A percentile compares a stretch with the other conserved stretches of the same genome.
Conservation (phyloP, 2,113 vertebrate genomes). For the Morone chrysops region DNA sequence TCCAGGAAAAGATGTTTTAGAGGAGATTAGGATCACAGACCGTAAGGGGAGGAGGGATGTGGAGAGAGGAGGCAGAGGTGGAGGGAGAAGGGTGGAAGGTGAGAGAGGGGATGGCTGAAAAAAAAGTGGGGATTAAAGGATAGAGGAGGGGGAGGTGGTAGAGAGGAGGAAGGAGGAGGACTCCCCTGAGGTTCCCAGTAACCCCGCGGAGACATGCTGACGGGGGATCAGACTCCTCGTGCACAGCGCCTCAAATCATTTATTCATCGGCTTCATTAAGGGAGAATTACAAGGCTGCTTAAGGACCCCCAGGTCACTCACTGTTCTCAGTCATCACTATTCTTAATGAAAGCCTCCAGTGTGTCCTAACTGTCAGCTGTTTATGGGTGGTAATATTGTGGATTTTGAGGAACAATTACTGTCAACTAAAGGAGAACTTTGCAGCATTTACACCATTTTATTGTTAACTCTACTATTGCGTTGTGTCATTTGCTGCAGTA, state of each 20-base stretch:
- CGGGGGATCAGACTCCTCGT: slow-evolving; percentile 66
- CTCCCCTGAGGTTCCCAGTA: slow-evolving; percentile 52
- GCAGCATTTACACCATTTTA: background rate
- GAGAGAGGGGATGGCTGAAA: slow-evolving; percentile 28
- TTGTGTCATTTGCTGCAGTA: slow-evolving; percentile 4
- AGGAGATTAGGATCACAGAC: slow-evolving; percentile 68
- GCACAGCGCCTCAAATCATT: slow-evolving; percentile 74
- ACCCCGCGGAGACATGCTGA: slow-evolving; percentile 61
- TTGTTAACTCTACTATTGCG: background rate
- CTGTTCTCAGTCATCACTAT: slow-evolving; percentile 54
- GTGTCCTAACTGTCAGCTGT: slow-evolving; percentile 56
- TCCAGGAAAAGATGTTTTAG: slow-evolving; percentile 68
- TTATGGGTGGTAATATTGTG: slow-evolving; percentile 48
- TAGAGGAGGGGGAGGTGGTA: slow-evolving; percentile 9
- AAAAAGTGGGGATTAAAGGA: slow-evolving; percentile 51
- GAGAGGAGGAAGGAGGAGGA: slow-evolving; percentile 33
- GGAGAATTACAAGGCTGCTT: slow-evolving; percentile 75
- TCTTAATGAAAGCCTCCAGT: slow-evolving; percentile 66
- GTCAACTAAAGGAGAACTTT: slow-evolving; percentile 36
- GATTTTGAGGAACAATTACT: slow-evolving; percentile 54
- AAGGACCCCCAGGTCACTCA: slow-evolving; percentile 72
- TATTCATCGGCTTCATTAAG: slow-evolving; percentile 83
- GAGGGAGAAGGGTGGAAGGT: slow-evolving; percentile 25
- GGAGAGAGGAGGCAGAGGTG: slow-evolving; percentile 18
- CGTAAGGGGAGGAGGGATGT: slow-evolving; percentile 1